Evolutionary conservation across 2,888 invertebrate species (phyloP).

Genomic region (Trimorus sp.): DNA sequence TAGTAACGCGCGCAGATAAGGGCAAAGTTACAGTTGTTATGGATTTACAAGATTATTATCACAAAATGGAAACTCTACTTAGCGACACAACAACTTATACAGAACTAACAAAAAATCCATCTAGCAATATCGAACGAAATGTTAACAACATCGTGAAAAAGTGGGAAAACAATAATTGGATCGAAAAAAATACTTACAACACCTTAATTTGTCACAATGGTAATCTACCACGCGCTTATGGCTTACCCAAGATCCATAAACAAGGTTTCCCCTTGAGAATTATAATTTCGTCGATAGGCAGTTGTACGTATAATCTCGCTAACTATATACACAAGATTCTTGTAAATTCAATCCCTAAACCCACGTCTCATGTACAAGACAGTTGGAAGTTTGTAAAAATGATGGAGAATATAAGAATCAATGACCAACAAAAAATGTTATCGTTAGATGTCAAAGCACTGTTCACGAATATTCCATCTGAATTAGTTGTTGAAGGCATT

Average conservation of each 20-base stretch:
- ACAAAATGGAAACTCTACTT: constrained; percentile 10
- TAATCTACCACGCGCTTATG: constrained; percentile 42
- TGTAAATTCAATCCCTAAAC: not conserved
- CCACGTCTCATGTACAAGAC: not conserved
- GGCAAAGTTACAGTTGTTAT: constrained; percentile 36
- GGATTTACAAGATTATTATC: constrained; percentile 1
- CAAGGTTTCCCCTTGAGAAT: no score
- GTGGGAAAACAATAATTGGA: not conserved
- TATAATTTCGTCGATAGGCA: no score
- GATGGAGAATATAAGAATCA: no score
- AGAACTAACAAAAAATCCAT: constrained; percentile 2
- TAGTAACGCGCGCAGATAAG: constrained; percentile 44
- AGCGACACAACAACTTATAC: constrained; percentile 15
- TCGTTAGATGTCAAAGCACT: not conserved
- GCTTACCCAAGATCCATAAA: constrained; percentile 27
- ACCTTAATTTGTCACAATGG: constrained; percentile 28
- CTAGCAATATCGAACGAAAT: not conserved
- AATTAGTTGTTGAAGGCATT: not conserved
- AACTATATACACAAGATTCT: not conserved
- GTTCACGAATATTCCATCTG: not conserved
- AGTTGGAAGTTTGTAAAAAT: not conserved
- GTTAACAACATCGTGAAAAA: constrained; percentile 11
- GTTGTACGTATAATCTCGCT: no score
- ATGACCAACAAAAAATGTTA: no score
- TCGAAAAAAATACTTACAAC: constrained; percentile 2